Percentiles rank a stretch among this genome's conserved stretches.
Evolutionary conservation across 1,140 invertebrate species (phyloP).

Genomic region (Adoxophyes honmai): DNA sequence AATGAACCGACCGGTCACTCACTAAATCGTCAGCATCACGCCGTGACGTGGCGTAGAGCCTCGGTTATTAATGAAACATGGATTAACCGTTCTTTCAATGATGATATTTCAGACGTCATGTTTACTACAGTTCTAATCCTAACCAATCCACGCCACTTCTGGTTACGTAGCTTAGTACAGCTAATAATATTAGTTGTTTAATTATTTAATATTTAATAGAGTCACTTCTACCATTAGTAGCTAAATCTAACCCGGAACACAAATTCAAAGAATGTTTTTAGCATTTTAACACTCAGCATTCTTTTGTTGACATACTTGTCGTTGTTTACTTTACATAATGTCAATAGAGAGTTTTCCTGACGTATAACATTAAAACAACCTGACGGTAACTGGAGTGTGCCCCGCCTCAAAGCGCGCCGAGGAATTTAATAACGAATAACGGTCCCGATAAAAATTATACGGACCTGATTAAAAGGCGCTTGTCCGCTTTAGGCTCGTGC

Average conservation of each 20-base stretch:
- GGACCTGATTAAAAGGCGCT: background rate
- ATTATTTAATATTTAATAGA: no score
- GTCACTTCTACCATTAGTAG: background rate
- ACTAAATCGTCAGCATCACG: slow-evolving; percentile 20
- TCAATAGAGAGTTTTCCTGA: background rate
- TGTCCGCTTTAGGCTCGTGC: background rate
- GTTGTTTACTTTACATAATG: no score
- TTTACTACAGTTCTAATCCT: no score
- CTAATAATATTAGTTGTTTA: no score
- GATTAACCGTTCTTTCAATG: background rate
- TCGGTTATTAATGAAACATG: slow-evolving; percentile 14
- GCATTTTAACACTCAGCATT: no score
- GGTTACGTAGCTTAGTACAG: no score
- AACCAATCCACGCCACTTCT: no score
- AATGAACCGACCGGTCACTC: slow-evolving; percentile 50
- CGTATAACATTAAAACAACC: background rate
- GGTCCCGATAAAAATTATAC: background rate
- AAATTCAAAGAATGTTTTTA: no score
- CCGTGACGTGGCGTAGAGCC: slow-evolving; percentile 19
- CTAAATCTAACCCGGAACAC: no score
- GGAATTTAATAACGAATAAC: background rate
- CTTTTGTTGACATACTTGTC: no score
- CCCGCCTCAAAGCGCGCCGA: background rate
- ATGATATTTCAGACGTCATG: no score
- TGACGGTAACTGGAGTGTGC: background rate